Base-by-base conservation (phyloP, 2,113 vertebrate species). In the Monarcha castaneiventris region DNA sequence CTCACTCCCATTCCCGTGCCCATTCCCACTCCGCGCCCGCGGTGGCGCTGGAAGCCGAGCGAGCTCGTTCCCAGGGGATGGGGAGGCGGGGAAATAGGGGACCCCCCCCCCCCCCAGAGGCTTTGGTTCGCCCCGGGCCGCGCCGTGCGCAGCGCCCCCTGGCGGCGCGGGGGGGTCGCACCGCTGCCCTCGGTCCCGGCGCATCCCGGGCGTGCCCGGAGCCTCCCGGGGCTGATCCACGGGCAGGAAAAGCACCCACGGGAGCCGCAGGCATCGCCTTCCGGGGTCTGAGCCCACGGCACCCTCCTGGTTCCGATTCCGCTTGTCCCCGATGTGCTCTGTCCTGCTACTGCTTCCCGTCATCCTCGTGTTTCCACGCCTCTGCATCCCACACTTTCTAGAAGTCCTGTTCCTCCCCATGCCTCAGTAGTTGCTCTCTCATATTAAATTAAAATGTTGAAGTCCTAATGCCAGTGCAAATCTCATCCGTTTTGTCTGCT, bases 321-420 rank as follows among this genome's bases (percentile, higher is more conserved):
- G 2, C 14, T 54, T 0, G 3, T 29, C 20, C 6, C 8, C 6
- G 7, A 22, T 32, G 27, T 32, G 33, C 37, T 49, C 0, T 41
- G 8, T 8, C 14, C 55, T 18, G 26, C 25, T 11, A 18, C 10
- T 22, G 13, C 58, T 19, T 33, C 30, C 16, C 16, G 32, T 11
- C 41, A 8, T 14, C 16, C 22, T 18, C 29, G 4, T 5, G n/a
- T 43, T 63, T 21, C 58, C 54, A 22, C 1, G 5, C 17, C 26
- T 46, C 33, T 51, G 27, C 23, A 17, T 17, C 35, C 39, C 55
- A 33, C 12, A 35, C 20, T 35, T 67, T 6, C 5, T 19, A 13
- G 51, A 75, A 27, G 8, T 29, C 9, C 11, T 35, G 0, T 7
- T 74, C 11, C 27, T 54, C 22, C 49, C 20, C 18, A 4, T 37